Evolutionary conservation across 2,113 vertebrate genomes (phyloP).

Genomic region (Chaetodon auriga): DNA sequence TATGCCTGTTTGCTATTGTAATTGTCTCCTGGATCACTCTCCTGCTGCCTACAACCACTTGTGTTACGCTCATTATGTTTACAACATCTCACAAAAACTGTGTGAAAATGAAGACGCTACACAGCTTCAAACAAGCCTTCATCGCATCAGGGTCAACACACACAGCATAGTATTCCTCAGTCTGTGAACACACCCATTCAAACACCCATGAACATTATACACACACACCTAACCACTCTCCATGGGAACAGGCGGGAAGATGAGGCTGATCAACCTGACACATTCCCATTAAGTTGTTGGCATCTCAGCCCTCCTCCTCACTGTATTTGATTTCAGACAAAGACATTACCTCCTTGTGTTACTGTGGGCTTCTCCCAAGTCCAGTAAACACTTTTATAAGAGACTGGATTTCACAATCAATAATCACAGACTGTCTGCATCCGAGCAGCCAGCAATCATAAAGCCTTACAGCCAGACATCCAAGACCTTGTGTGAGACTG

Average conservation of each 20-base stretch:
- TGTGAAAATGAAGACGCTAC: background rate
- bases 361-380: constrained; percentile 48
- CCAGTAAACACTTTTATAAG: constrained; percentile 57
- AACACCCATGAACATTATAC: background rate
- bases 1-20: background rate
- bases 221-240: constrained; percentile 16
- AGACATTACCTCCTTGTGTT: constrained; percentile 60
- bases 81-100: background rate
- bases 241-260: constrained; percentile 18
- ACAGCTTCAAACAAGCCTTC: background rate
- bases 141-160: background rate
- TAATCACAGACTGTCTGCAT: constrained; percentile 68
- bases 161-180: background rate
- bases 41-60: background rate
- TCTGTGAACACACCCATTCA: background rate
- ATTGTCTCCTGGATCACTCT: constrained; percentile 14
- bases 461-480: constrained; percentile 44
- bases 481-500: constrained; percentile 35
- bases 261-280: constrained; percentile 44
- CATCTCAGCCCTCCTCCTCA: constrained; percentile 39
- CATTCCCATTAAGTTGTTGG: constrained; percentile 49
- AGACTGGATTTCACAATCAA: constrained; percentile 67
- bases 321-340: constrained; percentile 65
- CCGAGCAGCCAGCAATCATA: constrained; percentile 58
- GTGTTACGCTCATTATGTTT: constrained; percentile 1